Percentiles rank a stretch among this genome's conserved stretches.
Conservation (phyloP, 1,140 invertebrate species). For the Elysia chlorotica region DNA sequence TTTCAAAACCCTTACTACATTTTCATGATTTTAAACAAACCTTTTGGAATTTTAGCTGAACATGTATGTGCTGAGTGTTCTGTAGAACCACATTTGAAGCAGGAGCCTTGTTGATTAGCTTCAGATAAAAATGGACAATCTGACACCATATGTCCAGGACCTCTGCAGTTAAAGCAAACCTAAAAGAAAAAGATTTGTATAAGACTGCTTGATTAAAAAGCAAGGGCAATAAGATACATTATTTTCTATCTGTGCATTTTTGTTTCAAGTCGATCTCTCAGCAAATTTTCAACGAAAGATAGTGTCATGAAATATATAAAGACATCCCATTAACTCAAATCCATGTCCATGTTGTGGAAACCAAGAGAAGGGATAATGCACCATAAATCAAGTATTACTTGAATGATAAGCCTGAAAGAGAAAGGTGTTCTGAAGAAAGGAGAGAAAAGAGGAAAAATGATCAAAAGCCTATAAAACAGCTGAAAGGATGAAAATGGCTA, state of each 20-base stretch:
- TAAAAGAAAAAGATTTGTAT: neutral
- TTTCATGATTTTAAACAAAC: slow-evolving; percentile 20
- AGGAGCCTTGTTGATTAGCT: slow-evolving; percentile 47
- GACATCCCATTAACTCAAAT: neutral
- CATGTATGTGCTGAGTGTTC: slow-evolving; percentile 58
- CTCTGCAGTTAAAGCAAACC: slow-evolving; percentile 19
- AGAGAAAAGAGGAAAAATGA: too few species aligned
- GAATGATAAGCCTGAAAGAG: too few species aligned
- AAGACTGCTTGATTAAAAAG: too few species aligned
- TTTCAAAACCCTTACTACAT: too few species aligned
- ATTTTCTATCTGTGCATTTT: too few species aligned
- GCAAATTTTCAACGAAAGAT: too few species aligned
- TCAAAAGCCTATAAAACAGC: too few species aligned
- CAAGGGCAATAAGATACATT: too few species aligned
- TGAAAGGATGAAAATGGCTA: too few species aligned
- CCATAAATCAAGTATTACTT: too few species aligned
- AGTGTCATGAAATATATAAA: neutral
- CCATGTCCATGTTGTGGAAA: neutral
- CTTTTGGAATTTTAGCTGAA: slow-evolving; percentile 62
- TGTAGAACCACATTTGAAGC: slow-evolving; percentile 64
- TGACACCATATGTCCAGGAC: slow-evolving; percentile 9
- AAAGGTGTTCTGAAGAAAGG: too few species aligned
- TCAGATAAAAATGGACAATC: slow-evolving; percentile 20
- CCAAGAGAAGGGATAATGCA: too few species aligned
- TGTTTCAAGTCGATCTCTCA: neutral